Percentiles rank a stretch among this genome's conserved stretches.
These are phyloP conservation scores for Furcifer pardalis DNA, from an alignment of 2,797 vertebrate species.

Conservation along the genomic window DNA sequence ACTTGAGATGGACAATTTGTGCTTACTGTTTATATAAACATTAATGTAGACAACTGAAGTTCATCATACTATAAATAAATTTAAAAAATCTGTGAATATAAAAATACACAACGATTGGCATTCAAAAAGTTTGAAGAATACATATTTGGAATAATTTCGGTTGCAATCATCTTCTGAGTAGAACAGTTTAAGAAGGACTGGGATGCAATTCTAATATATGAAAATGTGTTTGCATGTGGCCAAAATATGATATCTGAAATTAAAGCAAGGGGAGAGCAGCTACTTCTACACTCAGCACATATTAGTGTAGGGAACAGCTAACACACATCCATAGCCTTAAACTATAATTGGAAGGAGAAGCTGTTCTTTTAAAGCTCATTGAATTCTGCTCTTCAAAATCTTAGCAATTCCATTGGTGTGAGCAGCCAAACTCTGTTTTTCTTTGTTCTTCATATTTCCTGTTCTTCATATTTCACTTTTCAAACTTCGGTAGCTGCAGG, in stretches of 20 bases:
- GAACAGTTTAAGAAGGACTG: neutral
- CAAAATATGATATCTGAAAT: slow-evolving; percentile 10
- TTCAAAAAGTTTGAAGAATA: neutral
- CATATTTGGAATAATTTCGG: neutral
- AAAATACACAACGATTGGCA: neutral
- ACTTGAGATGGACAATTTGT: too few species aligned
- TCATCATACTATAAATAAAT: too few species aligned
- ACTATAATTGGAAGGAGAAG: neutral
- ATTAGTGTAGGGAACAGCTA: neutral
- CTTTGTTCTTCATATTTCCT: neutral
- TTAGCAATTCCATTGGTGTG: neutral
- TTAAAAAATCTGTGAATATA: too few species aligned
- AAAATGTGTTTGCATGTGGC: neutral
- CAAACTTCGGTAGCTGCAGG: neutral
- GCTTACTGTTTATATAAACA: too few species aligned
- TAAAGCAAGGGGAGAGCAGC: neutral
- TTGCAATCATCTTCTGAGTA: neutral
- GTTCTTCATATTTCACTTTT: neutral
- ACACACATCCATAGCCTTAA: neutral
- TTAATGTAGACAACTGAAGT: too few species aligned
- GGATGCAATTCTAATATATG: neutral
- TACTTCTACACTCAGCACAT: neutral
- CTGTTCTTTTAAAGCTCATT: accelerated
- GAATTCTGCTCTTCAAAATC: neutral
- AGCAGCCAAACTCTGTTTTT: neutral